Evolutionary conservation across 1,140 invertebrate genomes (phyloP), one percentile per base, ranked within the genome.

Genomic region (Lucilia cuprina): DNA sequence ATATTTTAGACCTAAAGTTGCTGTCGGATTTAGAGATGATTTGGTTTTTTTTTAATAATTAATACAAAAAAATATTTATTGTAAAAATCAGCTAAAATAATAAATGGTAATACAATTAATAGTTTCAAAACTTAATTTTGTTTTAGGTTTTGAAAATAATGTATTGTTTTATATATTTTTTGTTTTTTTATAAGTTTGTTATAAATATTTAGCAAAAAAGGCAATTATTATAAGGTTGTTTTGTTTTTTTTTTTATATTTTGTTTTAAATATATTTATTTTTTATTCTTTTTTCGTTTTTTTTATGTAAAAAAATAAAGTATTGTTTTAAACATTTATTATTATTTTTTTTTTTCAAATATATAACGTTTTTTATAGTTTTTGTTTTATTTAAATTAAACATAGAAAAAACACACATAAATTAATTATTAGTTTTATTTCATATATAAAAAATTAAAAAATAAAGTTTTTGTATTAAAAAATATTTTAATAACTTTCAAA

Each of bases 221-320:
- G 65, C 65, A 21, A 21, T 70, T 25, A 25, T 25, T 30, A 30
- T 30, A 49, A 14, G 7, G 19, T 70, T 21, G 65, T 21, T 70
- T 70, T 70, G 1, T 1, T 30, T n/a, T 70, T 70, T 30, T 1
- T 30, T n/a, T 7, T 60, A n/a, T n/a, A 60, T 60, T 60, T 60
- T 60, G n/a, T 60, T 60, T 60, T 60, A 60, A n/a, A 17, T 60
- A 60, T 60, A 60, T 30, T 30, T 60, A 17, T 60, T 60, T 60
- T 60, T 60, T n/a, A n/a, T 60, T 1, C 7, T 17, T 60, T 17
- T 60, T 60, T n/a, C n/a, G 17, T 3, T n/a, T 60, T 60, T 70
- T 70, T 70, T 70, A 70, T 70, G 65, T 70, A 70, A 21, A 70
- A 70, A 70, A 70, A 70, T 70, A 70, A 70, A 70, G n/a, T 70